phyloP scores from a whole-genome alignment of 2,113 vertebrate genomes.

The Plectropomus leopardus region DNA sequence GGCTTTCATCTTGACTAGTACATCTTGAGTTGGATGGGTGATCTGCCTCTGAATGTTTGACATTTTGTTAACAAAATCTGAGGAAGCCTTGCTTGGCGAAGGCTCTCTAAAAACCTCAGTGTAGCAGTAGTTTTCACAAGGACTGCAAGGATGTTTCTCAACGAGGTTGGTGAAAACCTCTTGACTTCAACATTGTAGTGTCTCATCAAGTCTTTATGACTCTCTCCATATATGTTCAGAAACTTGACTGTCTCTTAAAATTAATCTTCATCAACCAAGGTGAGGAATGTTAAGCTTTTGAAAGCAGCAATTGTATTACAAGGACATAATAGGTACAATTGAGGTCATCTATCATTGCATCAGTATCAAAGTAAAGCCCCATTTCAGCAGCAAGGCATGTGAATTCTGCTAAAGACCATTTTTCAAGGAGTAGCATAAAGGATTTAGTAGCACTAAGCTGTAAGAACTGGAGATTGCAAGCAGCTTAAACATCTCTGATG shows the following conservation, averaged over 20 bases:
- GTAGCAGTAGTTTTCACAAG: conserved; percentile 9
- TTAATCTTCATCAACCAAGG: neutral
- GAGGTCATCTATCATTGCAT: neutral
- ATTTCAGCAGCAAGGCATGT: neutral
- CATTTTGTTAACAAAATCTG: conserved; percentile 69
- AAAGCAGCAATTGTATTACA: conserved; percentile 1
- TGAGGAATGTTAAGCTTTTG: neutral
- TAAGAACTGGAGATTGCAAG: no score
- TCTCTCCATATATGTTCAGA: neutral
- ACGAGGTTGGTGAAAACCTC: conserved; percentile 26
- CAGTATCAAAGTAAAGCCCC: neutral
- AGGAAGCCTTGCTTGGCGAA: conserved; percentile 52
- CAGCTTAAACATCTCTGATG: no score
- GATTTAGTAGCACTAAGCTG: no score
- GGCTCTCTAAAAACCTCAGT: conserved; percentile 22
- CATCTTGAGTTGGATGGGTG: conserved; percentile 60
- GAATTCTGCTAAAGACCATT: neutral
- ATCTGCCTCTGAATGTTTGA: conserved; percentile 63
- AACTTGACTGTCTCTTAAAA: neutral
- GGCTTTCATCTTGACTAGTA: conserved; percentile 65
- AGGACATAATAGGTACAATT: neutral
- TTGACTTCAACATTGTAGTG: neutral
- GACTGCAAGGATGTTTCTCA: conserved; percentile 45
- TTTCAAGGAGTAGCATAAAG: neutral
- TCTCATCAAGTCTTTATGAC: conserved; percentile 5